Evolutionary conservation across 2,797 vertebrate genomes (phyloP).

Genomic region (Trematomus bernacchii): DNA sequence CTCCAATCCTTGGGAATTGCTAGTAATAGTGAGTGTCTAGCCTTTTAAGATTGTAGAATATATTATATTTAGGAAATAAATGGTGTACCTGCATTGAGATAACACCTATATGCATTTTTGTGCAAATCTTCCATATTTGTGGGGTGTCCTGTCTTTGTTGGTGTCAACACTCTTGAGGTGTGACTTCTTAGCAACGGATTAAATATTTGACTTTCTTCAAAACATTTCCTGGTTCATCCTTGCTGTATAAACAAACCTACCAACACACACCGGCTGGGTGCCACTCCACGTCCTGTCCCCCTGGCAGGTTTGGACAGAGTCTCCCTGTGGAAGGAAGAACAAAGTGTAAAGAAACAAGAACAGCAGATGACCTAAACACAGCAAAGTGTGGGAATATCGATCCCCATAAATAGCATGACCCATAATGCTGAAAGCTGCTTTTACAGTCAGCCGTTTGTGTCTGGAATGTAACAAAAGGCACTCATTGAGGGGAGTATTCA

Average conservation of each 20-base stretch:
- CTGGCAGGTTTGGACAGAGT: constrained; percentile 88
- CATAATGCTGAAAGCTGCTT: neutral
- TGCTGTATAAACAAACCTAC: constrained; percentile 81
- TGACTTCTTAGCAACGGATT: neutral
- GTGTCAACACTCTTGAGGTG: neutral
- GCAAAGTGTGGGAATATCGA: neutral
- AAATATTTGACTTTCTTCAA: neutral
- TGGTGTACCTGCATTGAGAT: neutral
- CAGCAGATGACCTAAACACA: neutral
- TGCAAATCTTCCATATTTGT: neutral
- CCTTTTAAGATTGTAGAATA: too few species aligned
- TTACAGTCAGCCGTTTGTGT: constrained; percentile 3
- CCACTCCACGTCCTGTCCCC: constrained; percentile 91
- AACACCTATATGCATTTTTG: too few species aligned
- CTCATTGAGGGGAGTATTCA: neutral
- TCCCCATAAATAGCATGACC: neutral
- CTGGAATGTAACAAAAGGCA: neutral
- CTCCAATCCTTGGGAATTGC: too few species aligned
- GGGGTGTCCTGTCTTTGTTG: neutral
- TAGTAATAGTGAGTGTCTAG: too few species aligned
- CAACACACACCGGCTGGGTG: constrained; percentile 86
- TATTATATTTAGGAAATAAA: neutral
- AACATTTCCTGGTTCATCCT: neutral
- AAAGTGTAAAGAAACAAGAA: neutral
- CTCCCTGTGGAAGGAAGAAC: constrained; percentile 82